These are phyloP conservation scores for Elaphurus davidianus DNA, from an alignment of 2,113 vertebrate genomes.

Conservation along the genomic window DNA sequence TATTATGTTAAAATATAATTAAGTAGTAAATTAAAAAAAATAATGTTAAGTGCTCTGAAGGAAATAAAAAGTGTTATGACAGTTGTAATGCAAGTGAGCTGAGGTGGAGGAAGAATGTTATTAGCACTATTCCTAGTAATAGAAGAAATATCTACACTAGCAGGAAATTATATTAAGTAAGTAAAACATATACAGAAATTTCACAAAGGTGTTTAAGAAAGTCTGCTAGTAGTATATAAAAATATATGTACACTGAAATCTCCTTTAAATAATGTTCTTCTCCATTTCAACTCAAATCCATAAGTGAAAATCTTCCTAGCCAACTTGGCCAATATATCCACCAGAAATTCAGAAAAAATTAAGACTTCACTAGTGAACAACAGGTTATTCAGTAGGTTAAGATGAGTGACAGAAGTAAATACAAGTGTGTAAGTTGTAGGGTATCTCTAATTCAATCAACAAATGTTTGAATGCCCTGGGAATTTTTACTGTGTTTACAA, in stretches of 20 bases:
- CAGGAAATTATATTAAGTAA: not conserved
- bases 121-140: not conserved
- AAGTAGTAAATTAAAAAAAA: not conserved
- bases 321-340: not conserved
- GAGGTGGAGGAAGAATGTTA: not conserved
- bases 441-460: not conserved
- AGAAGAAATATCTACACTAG: not conserved
- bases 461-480: not conserved
- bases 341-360: conserved; percentile 3
- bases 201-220: not conserved
- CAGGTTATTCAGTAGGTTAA: not conserved
- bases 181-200: not conserved
- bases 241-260: not conserved
- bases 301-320: not conserved
- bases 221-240: not conserved
- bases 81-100: not conserved
- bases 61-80: not conserved
- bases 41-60: not conserved
- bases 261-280: not conserved
- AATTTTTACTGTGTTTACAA: not conserved
- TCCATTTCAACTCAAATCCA: not conserved
- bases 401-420: not conserved
- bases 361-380: not conserved
- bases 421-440: not conserved
- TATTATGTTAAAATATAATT: not conserved